Percentiles rank a stretch among this genome's conserved stretches.
Evolutionary conservation across 2,113 vertebrate genomes (phyloP).

Genomic region (Gymnogyps californianus): DNA sequence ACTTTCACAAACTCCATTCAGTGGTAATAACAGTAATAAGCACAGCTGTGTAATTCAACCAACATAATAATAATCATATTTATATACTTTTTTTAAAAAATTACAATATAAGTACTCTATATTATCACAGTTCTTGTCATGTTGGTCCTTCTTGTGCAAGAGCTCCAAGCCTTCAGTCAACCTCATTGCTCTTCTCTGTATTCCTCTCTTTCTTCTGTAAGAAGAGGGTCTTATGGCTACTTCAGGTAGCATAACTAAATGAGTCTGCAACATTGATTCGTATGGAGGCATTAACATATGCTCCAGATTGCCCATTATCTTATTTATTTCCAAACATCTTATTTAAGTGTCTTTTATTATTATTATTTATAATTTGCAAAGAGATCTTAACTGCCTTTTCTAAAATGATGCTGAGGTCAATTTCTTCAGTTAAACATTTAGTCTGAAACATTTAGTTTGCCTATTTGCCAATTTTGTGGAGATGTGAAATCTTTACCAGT

Average conservation of each 20-base stretch:
- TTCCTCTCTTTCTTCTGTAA: neutral
- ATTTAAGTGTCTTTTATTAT: neutral
- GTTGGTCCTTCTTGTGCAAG: neutral
- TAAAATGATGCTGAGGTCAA: neutral
- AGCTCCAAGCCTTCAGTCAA: neutral
- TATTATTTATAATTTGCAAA: neutral
- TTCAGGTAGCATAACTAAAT: neutral
- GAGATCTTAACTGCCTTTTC: neutral
- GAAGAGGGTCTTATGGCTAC: neutral
- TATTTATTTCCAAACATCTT: neutral
- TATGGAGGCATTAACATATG: accelerated
- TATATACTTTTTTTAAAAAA: neutral
- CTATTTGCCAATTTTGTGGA: neutral
- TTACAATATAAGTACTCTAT: neutral
- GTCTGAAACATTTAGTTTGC: neutral
- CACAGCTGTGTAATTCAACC: neutral
- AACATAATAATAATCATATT: neutral
- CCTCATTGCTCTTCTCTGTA: neutral
- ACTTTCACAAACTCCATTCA: neutral
- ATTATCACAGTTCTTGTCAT: neutral
- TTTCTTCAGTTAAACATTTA: neutral
- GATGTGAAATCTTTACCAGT: neutral
- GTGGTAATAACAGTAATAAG: neutral
- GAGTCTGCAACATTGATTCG: neutral
- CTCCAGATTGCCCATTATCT: neutral